These are phyloP conservation scores for Crematogaster levior DNA, from an alignment of 2,888 invertebrate genomes.

Conservation along the genomic window DNA sequence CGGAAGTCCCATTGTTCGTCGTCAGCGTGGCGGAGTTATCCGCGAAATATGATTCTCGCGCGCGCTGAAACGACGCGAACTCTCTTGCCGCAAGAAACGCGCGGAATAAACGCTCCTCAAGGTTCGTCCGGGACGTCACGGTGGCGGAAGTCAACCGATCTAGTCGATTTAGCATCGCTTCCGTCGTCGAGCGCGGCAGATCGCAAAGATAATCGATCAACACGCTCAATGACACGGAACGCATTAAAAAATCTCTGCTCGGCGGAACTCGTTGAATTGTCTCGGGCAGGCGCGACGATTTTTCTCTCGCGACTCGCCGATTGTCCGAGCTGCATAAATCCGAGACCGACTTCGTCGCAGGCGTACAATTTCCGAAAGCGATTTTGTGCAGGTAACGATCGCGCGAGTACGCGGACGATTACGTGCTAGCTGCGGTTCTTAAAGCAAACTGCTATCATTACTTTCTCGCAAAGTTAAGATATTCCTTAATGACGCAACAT, in stretches of 20 bases:
- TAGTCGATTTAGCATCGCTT: background rate
- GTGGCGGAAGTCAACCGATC: background rate
- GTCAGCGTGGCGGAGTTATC: conserved; percentile 58
- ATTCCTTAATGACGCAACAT: background rate
- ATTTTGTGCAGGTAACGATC: conserved; percentile 13
- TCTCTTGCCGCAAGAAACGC: conserved; percentile 52
- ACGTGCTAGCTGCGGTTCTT: conserved; percentile 1
- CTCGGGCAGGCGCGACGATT: conserved; percentile 22
- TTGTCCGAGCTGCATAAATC: conserved; percentile 25
- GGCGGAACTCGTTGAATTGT: conserved; percentile 2
- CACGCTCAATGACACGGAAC: conserved; percentile 38
- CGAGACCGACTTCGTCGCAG: conserved; percentile 13
- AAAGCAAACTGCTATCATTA: conserved; percentile 7
- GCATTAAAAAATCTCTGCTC: conserved; percentile 13
- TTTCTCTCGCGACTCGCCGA: conserved; percentile 19
- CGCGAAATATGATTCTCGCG: conserved; percentile 77
- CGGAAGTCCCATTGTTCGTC: conserved; percentile 76
- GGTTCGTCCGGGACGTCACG: conserved; percentile 54
- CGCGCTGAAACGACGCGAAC: conserved; percentile 65
- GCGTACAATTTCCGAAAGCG: conserved; percentile 25
- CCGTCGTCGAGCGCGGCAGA: conserved; percentile 9
- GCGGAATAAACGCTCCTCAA: conserved; percentile 37
- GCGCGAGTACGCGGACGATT: conserved; percentile 5
- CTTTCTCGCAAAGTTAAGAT: background rate
- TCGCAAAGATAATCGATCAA: conserved; percentile 5